Evolutionary conservation across 2,113 vertebrate species (phyloP).

Genomic region (Menidia beryllina): DNA sequence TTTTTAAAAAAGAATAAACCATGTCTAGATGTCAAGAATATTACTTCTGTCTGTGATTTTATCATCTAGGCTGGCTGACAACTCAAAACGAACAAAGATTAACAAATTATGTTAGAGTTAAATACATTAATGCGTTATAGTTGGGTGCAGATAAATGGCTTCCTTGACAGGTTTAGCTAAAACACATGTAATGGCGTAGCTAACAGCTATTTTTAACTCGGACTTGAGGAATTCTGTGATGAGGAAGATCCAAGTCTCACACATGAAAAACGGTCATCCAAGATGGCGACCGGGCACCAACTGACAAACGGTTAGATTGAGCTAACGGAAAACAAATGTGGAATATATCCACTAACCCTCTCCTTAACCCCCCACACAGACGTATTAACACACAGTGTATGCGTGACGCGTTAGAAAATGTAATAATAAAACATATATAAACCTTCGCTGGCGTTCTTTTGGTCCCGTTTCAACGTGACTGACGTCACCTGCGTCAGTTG

Average conservation of each 20-base stretch:
- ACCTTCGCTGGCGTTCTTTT: conserved; percentile 2
- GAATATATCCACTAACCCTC: not conserved
- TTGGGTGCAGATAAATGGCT: not conserved
- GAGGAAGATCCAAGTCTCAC: not conserved
- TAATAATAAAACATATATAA: too few relatives aligned
- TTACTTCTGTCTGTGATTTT: not conserved
- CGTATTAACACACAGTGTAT: not conserved
- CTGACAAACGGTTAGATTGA: too few relatives aligned
- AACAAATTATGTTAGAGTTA: too few relatives aligned
- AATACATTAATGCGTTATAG: not conserved
- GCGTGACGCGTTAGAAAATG: not conserved
- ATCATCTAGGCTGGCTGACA: not conserved
- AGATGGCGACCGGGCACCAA: conserved; percentile 17
- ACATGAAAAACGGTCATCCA: not conserved
- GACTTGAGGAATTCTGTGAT: not conserved
- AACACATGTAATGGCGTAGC: not conserved
- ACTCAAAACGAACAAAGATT: not conserved
- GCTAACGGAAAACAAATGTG: not conserved
- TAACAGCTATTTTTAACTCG: conserved; percentile 8
- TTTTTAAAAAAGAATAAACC: too few relatives aligned
- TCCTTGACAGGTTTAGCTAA: not conserved
- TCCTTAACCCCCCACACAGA: too few relatives aligned
- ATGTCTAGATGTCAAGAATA: not conserved
- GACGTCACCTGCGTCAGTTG: conserved; percentile 28
- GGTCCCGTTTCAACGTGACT: not conserved